Conservation (phyloP, 2,888 invertebrate species). For the Fissipunctia ypsillon region DNA sequence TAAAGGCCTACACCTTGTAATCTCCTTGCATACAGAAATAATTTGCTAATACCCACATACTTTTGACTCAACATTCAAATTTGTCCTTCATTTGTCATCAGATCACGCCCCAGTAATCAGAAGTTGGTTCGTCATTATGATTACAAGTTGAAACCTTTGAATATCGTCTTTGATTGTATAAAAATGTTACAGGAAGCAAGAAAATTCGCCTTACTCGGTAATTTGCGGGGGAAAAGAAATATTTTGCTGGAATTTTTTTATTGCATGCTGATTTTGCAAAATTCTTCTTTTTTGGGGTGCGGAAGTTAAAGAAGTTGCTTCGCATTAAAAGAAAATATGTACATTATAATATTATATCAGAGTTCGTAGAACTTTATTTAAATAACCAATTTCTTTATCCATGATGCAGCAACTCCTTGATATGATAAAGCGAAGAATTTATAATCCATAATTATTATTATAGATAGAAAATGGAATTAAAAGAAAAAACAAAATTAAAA, state of each 20-base stretch:
- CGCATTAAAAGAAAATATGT: not conserved
- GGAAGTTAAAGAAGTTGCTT: not conserved
- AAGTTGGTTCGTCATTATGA: slow-evolving; percentile 27
- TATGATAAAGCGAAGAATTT: not conserved
- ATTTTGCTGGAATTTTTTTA: slow-evolving; percentile 21
- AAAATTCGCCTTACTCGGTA: slow-evolving; percentile 14
- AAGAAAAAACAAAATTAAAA: too few relatives aligned
- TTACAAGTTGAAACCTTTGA: slow-evolving; percentile 20
- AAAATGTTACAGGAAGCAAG: slow-evolving; percentile 9
- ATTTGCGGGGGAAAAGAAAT: slow-evolving; percentile 29
- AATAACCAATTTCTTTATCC: not conserved
- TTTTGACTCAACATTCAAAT: slow-evolving; percentile 17
- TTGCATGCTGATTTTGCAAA: slow-evolving; percentile 14
- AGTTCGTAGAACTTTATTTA: too few relatives aligned
- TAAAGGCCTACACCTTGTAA: not conserved
- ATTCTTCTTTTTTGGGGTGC: not conserved
- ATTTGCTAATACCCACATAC: not conserved
- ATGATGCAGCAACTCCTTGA: not conserved
- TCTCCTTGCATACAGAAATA: too few relatives aligned
- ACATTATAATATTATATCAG: too few relatives aligned
- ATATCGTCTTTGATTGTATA: slow-evolving; percentile 20
- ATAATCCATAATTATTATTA: too few relatives aligned
- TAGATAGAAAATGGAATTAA: too few relatives aligned
- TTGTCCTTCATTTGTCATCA: slow-evolving; percentile 26
- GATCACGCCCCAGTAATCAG: slow-evolving; percentile 22